Base-by-base conservation (phyloP, 2,888 invertebrate species). In the Leptarthrus brevirostris region DNA sequence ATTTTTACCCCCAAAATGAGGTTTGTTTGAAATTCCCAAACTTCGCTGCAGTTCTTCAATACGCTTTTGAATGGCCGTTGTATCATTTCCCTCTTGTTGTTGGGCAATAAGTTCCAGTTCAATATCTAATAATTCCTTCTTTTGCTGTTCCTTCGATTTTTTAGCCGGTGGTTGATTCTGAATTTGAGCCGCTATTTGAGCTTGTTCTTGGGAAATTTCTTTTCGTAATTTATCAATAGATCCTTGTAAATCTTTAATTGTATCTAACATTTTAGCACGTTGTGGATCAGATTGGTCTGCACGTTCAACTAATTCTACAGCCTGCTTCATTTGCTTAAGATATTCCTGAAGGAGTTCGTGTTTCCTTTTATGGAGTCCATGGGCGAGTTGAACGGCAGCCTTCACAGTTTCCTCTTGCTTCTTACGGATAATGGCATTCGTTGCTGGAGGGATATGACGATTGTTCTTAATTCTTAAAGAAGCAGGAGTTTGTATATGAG, bases 61-160 rank as follows among this genome's bases (percentile, higher is more conserved):
- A 80, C 90, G 91, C 82, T 91, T 92, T 79, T 92, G 90, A 61
- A 96, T 86, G 77, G 93, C 94, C 0, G 92, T 89, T 0, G 95
- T 94, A 78, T 97, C 96, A 72, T 91, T 93, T 0, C 96, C 96
- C 81, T 89, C 90, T 83, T 91, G 94, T 81, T 96, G 94, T 78
- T 94, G 94, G 1, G 93, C 93, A 80, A 96, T 94, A 77, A 97
- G 86, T 82, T 97, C 97, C 80, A 97, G 84, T 82, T 97, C 97
- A 0, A 95, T 93, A 81, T 97, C 97, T 8, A 97, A 86, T 66
- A 97, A 90, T 81, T 96, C 96, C 80, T 93, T 94, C 82, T 95
- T 93, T 0, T 93, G 91, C 80, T 94, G 93, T 80, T 93, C 93
- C 77, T 92, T 89, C 1, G 91, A 91, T 80, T 92, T 92, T 24